Base-by-base conservation (phyloP, 2,888 invertebrate genomes). In the Campoplex nolae region DNA sequence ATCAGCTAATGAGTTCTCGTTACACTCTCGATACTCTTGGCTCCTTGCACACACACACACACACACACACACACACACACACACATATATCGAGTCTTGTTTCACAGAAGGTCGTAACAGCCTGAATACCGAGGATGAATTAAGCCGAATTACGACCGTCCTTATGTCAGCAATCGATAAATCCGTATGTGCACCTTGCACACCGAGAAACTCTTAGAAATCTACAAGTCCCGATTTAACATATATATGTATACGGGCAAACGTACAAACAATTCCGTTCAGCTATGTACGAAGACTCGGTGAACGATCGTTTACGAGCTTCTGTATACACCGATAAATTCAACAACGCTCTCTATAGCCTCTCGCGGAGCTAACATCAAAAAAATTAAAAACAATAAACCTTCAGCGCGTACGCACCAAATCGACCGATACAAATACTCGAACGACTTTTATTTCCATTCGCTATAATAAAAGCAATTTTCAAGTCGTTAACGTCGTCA, bases 1-100 rank as follows among this genome's bases (percentile, higher is more conserved):
- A 86, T 86, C 86, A 77, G 73, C 86, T 84, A 86, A 86, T 86
- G 86, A 87, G 85, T 82, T 87, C 85, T 85, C 87, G 87, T 87
- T 85, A 85, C 82, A 85, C 78, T 78, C 79, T 78, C 79, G 74
- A 68, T 42, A 70, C 65, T 82, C 81, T 75, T 32, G 23, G 32
- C 42, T 42, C 62, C 18, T 3, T 28, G 42, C 32, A 32, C 81
- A 77, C 86, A 73, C 81, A 81, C 86, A 73, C 81, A 81, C 81
- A 81, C 86, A 73, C 81, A 81, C n/a, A n/a, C 32, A 32, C 81
- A 77, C 86, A 73, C 32, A 32, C 81, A 77, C 86, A 73, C 81
- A 81, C 86, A 73, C 81, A 81, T 84, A 73, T 48, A 48, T 38
- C 6, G 18, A 38, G 45, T 54, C 62, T 62, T 54, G 38, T 54